Evolutionary conservation across 2,113 vertebrate species (phyloP), one percentile per base, ranked within the genome.

Genomic region (Psammodynastes pulverulentus): DNA sequence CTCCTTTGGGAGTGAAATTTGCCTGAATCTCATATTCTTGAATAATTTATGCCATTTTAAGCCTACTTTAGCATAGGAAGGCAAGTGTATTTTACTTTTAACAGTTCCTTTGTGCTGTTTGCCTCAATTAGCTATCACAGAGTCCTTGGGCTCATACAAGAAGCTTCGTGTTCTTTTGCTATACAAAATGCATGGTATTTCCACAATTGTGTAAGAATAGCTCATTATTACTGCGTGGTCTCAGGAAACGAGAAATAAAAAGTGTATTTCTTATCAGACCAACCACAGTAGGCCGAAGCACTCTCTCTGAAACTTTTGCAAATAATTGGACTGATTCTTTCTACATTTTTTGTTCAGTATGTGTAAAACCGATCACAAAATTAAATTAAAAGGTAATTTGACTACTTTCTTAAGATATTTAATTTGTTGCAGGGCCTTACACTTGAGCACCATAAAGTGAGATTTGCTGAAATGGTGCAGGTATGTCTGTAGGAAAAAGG

Each of bases 1-100:
- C 34, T 79, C 72, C 72, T 79, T 43, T 54, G 51, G 52, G n/a
- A 87, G 12, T 43, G 45, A 92, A 51, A 92, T 86, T 67, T 92
- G 67, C 91, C 93, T 86, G 95, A 95, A 96, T 84, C n/a, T 34
- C 10, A 88, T 62, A 87, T 24, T 87, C 49, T 56, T 94, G 90
- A 39, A 45, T 84, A 94, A 90, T 89, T 89, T 34, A 89, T 6
- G 54, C 43, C 89, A 62, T 91, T n/a, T 0, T 89, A 29, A 91
- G 88, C 23, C 34, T 48, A 62, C 17, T 43, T 92, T 90, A 89
- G 49, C 43, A 91, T 54, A 92, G 24, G 53, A 52, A 94, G 43
- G 54, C 46, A 26, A 49, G 51, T 53, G 13, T 9, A 88, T 29
- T 48, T 53, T 86, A 0, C 5, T 5, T 0, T 87, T 46, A 90